Conservation (phyloP, 53 echinoderm and acorn worm species). For the Echinarachnius parma region DNA sequence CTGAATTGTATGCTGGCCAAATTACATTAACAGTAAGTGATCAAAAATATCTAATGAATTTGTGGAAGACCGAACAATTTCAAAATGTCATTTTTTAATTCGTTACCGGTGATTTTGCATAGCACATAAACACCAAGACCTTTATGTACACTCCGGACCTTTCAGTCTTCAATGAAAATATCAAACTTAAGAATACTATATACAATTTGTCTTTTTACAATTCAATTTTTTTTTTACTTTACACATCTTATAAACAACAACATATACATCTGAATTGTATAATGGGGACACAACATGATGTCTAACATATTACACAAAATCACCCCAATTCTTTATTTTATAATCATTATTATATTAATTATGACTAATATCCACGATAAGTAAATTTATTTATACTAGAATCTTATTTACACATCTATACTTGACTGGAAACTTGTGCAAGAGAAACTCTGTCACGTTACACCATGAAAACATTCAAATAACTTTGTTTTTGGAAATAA, state of each 20-base stretch:
- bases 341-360: slow-evolving; percentile 32
- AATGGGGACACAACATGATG: slow-evolving; percentile 28
- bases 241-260: slow-evolving; percentile 27
- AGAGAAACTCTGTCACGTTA: no score
- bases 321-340: slow-evolving; percentile 38
- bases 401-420: slow-evolving; percentile 45
- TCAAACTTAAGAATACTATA: slow-evolving; percentile 40
- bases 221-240: slow-evolving; percentile 26
- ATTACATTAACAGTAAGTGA: no score
- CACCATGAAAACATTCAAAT: no score
- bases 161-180: slow-evolving; percentile 9
- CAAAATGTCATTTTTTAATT: neutral
- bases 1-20: no score
- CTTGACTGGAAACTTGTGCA: slow-evolving; percentile 42
- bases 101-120: slow-evolving; percentile 23
- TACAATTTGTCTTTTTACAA: slow-evolving; percentile 22
- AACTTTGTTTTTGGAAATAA: no score
- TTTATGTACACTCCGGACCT: slow-evolving; percentile 1
- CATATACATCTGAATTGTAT: slow-evolving; percentile 39
- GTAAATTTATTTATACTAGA: no score
- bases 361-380: slow-evolving; percentile 27
- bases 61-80: slow-evolving; percentile 39
- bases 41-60: slow-evolving; percentile 26
- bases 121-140: slow-evolving; percentile 24
- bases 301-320: slow-evolving; percentile 38